phyloP scores from a whole-genome alignment of 1,140 invertebrate genomes.

The Heliothis subflexa region DNA sequence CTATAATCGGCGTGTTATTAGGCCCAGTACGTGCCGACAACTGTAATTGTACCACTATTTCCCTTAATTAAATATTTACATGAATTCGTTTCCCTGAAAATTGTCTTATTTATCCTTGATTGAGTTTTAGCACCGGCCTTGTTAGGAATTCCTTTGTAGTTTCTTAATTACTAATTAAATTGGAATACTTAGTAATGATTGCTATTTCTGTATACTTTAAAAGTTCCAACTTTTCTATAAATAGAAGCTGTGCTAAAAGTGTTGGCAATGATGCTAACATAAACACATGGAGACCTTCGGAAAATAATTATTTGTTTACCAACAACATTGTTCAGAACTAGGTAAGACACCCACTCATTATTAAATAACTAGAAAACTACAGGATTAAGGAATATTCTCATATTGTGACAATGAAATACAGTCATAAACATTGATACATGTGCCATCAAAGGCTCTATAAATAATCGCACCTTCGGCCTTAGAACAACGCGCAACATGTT shows the following conservation, averaged over 20 bases:
- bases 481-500: conserved; percentile 16
- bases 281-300: not conserved
- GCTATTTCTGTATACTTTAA: not conserved
- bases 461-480: conserved; percentile 26
- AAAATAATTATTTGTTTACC: conserved; percentile 26
- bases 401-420: not conserved
- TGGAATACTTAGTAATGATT: not conserved
- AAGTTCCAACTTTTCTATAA: not conserved
- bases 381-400: not conserved
- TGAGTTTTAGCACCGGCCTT: not conserved
- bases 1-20: conserved; percentile 33
- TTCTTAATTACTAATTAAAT: not conserved
- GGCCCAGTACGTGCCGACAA: conserved; percentile 17
- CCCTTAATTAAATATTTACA: conserved; percentile 53
- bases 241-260: conserved; percentile 2
- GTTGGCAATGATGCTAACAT: not conserved
- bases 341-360: not conserved
- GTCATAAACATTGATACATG: conserved; percentile 2
- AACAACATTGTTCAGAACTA: not conserved
- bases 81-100: conserved; percentile 33
- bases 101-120: conserved; percentile 39
- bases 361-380: too few relatives aligned
- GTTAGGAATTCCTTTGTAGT: not conserved
- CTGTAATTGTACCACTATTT: conserved; percentile 51
- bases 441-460: not conserved